These are phyloP conservation scores for Ara ararauna DNA, from an alignment of 2,797 vertebrate genomes.

Conservation along the genomic window DNA sequence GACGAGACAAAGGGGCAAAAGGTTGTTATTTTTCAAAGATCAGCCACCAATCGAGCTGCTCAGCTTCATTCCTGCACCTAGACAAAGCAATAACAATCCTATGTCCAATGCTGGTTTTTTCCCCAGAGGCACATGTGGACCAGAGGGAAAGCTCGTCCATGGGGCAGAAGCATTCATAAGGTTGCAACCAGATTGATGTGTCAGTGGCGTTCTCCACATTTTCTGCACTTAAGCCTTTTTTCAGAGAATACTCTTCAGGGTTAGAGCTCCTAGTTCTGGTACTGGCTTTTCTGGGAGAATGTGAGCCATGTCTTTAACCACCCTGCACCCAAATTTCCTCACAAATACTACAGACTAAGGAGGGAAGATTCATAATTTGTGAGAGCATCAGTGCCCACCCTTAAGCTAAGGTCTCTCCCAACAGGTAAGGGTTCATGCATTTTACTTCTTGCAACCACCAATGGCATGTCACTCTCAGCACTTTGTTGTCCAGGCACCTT, in stretches of 20 bases:
- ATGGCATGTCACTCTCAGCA: not conserved
- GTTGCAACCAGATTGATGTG: not conserved
- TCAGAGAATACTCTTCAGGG: not conserved
- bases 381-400: not conserved
- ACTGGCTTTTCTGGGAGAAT: not conserved
- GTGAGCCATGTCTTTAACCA: not conserved
- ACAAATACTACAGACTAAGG: not conserved
- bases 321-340: not conserved
- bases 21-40: not conserved
- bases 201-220: rapidly evolving
- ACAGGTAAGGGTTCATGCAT: not conserved
- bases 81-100: not conserved
- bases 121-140: not conserved
- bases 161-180: not conserved
- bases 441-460: not conserved
- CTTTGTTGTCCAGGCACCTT: not conserved
- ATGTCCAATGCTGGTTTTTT: not conserved
- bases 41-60: not conserved
- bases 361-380: not conserved
- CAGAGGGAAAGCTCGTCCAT: not conserved
- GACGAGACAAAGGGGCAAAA: not conserved
- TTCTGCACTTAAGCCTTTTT: not conserved
- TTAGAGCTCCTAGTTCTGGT: not conserved
- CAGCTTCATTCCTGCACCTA: not conserved
- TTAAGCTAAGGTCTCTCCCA: not conserved